Base-by-base conservation (phyloP, 2,888 invertebrate genomes). In the Standfussiana lucernea region DNA sequence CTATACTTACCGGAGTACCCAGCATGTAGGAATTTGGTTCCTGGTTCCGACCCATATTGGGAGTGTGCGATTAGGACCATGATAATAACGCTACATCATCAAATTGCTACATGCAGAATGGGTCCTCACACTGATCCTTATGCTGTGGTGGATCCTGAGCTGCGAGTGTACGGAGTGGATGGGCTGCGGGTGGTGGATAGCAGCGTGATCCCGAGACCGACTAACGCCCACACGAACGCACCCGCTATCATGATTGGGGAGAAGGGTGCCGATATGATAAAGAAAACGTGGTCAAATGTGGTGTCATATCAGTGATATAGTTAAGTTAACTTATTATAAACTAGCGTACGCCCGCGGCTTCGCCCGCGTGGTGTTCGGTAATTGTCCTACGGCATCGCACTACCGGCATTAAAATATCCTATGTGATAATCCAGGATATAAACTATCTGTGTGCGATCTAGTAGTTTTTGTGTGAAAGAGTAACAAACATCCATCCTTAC, bases 201-300 rank as follows among this genome's bases (percentile, higher is more conserved):
- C n/a, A 98, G 98, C 88, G 94, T 98, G 69, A 97, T 97, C 84
- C 98, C 98, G 0, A 93, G 97, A 21, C 97, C 97, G 21, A 95
- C 97, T 6, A 96, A 97, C 21, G 97, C 97, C 1, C 97, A 98
- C 88, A 97, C 97, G 2, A 97, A 97, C 90, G 97, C 97, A 0
- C 97, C 98, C 0, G 97, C 97, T 0, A 97, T 97, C 59, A 98
- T 98, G 98, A 97, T 98, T 62, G 98, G 97, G 7, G 98, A 98
- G 92, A 98, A 98, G 89, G 98, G 97, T 7, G 97, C 98, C 1
- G 98, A 98, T 91, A 94, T 98, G 92, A 97, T 98, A 75, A 97
- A 97, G 91, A 92, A 93, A 66, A 95, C 97, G 40, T 98, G 97
- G 97, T 91, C 91, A n/a, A 95, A 95, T 89, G 90, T 91, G 61